Percentiles rank a stretch among this genome's conserved stretches.
Evolutionary conservation across 2,888 invertebrate species (phyloP).

Genomic region (Habrosyne pyritoides): DNA sequence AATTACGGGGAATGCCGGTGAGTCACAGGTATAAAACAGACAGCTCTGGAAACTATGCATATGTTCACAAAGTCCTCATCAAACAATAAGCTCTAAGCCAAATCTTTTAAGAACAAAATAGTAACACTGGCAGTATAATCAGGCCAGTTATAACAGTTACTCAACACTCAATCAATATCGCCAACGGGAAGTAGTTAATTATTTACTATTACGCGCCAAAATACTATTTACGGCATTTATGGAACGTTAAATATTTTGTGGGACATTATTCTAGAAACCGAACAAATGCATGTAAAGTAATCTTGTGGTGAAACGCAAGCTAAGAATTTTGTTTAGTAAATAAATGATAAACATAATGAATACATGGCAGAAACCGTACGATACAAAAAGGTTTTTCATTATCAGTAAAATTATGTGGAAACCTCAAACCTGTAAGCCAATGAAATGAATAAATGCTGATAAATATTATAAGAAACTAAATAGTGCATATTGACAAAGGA

Average conservation of each 20-base stretch:
- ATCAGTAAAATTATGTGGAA: too few relatives aligned
- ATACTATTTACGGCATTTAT: not conserved
- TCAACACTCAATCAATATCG: slow-evolving; percentile 1
- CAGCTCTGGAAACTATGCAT: not conserved
- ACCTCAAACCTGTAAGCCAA: too few relatives aligned
- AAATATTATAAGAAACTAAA: too few relatives aligned
- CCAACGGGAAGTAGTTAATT: not conserved
- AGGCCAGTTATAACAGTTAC: not conserved
- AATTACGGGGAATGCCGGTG: slow-evolving; percentile 9
- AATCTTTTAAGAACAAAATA: not conserved
- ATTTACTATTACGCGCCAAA: not conserved
- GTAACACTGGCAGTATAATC: not conserved
- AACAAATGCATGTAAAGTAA: not conserved
- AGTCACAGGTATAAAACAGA: not conserved
- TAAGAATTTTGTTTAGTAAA: not conserved
- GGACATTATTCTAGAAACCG: not conserved
- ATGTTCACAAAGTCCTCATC: not conserved
- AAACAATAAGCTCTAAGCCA: not conserved
- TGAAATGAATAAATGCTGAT: too few relatives aligned
- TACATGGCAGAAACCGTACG: not conserved
- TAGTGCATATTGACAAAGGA: too few relatives aligned
- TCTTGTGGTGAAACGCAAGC: not conserved
- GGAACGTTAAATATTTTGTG: not conserved
- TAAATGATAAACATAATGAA: not conserved
- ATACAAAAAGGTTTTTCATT: not conserved